phyloP scores from a whole-genome alignment of 2,113 vertebrate species.

The Pan paniscus region DNA sequence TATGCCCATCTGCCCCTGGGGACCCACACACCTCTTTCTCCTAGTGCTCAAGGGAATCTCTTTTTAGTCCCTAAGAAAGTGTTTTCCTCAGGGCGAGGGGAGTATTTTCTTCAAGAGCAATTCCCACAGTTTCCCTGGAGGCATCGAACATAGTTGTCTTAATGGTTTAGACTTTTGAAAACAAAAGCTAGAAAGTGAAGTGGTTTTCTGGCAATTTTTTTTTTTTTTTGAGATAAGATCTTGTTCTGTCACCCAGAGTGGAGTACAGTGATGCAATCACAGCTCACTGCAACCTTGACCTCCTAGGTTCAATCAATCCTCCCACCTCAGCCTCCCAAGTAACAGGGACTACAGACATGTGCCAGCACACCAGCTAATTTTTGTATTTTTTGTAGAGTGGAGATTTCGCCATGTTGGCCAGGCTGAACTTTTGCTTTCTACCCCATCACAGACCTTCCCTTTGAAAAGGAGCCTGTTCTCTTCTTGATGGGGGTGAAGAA shows the following conservation, averaged over 20 bases:
- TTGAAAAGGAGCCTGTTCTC: neutral
- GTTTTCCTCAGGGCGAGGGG: neutral
- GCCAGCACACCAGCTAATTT: too few species aligned
- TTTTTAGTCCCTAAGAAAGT: neutral
- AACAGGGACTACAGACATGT: too few species aligned
- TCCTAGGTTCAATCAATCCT: too few species aligned
- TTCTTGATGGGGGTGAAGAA: neutral
- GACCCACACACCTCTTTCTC: neutral
- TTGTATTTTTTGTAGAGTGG: too few species aligned
- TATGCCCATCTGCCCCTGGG: too few species aligned
- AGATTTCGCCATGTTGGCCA: too few species aligned
- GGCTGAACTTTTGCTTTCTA: neutral
- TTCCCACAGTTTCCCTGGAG: neutral
- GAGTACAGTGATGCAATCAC: too few species aligned
- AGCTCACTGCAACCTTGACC: too few species aligned
- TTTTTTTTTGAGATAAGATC: neutral
- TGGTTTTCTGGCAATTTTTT: neutral
- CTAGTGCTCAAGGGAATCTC: neutral
- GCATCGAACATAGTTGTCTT: neutral
- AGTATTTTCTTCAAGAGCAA: neutral
- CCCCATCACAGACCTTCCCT: neutral
- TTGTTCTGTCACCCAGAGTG: too few species aligned
- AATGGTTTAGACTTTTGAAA: neutral
- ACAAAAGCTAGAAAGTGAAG: conserved; percentile 5
- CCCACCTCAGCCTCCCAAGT: too few species aligned